Evolutionary conservation across 2,113 vertebrate species (phyloP).

Genomic region (Crotalus horridus): DNA sequence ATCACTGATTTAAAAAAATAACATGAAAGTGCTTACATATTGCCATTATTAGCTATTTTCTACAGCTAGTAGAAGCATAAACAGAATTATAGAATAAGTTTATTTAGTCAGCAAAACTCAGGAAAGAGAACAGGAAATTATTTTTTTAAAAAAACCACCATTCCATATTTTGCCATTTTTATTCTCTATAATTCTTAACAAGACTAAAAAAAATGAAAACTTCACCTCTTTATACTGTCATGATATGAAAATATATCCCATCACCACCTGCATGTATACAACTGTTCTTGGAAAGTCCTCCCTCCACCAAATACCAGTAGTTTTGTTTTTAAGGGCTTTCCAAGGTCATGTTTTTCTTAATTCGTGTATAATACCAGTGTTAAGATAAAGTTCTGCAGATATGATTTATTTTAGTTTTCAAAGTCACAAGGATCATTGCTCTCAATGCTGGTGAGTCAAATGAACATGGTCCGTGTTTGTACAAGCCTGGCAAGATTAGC

Average conservation of each 20-base stretch:
- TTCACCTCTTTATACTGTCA: background rate
- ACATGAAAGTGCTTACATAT: background rate
- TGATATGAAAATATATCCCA: constrained; percentile 20
- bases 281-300: constrained; percentile 16
- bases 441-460: constrained; percentile 1
- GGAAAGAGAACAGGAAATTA: background rate
- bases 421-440: constrained; percentile 19
- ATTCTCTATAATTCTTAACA: background rate
- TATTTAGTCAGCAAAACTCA: background rate
- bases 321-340: constrained; percentile 9
- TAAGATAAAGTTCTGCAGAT: background rate
- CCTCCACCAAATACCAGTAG: background rate
- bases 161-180: background rate
- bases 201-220: constrained; percentile 3
- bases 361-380: background rate
- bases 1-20: background rate
- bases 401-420: background rate
- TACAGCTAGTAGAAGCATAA: background rate
- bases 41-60: background rate
- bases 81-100: background rate
- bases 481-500: background rate
- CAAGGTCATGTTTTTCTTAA: background rate
- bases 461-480: background rate
- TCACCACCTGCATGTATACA: constrained; percentile 30
- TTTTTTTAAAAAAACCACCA: too few relatives aligned